A percentile compares a stretch with the other conserved stretches of the same genome.
These are phyloP conservation scores for Meles meles DNA, from an alignment of 2,113 vertebrate species.

Conservation along the genomic window DNA sequence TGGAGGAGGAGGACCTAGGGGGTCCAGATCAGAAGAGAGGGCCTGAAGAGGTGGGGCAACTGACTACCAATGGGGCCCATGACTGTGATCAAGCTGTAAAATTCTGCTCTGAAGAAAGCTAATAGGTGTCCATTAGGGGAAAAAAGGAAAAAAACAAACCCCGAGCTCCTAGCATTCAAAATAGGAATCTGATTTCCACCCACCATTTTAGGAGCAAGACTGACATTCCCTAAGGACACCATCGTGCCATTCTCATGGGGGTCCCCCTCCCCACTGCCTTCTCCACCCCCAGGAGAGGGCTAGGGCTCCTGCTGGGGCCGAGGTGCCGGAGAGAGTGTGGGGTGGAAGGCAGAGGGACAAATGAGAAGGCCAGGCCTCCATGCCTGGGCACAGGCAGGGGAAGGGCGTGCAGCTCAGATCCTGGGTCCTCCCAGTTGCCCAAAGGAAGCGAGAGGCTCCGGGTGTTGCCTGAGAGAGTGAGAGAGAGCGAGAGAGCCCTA, in stretches of 20 bases:
- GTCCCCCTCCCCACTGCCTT: too few relatives aligned
- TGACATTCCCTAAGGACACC: neutral
- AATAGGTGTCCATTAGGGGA: neutral
- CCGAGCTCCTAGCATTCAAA: neutral
- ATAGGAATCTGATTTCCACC: neutral
- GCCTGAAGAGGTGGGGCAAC: neutral
- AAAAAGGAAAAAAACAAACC: neutral
- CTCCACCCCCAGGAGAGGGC: neutral
- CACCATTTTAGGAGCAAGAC: neutral
- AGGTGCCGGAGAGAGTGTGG: neutral
- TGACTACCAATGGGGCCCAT: neutral
- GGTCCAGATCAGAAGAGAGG: neutral
- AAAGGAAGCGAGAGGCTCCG: neutral
- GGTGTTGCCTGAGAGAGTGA: too few relatives aligned
- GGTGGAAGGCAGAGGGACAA: neutral
- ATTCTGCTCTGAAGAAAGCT: neutral
- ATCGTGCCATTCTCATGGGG: neutral
- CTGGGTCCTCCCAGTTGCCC: neutral
- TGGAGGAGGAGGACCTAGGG: neutral
- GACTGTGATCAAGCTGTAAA: neutral
- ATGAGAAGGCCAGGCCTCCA: neutral
- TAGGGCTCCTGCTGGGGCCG: rapidly evolving
- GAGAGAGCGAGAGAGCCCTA: neutral
- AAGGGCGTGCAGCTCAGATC: neutral
- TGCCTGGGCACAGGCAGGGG: too few relatives aligned